Evolutionary conservation across 53 echinoderm and acorn worm species (phyloP).

Genomic region (Mesocentrotus franciscanus): DNA sequence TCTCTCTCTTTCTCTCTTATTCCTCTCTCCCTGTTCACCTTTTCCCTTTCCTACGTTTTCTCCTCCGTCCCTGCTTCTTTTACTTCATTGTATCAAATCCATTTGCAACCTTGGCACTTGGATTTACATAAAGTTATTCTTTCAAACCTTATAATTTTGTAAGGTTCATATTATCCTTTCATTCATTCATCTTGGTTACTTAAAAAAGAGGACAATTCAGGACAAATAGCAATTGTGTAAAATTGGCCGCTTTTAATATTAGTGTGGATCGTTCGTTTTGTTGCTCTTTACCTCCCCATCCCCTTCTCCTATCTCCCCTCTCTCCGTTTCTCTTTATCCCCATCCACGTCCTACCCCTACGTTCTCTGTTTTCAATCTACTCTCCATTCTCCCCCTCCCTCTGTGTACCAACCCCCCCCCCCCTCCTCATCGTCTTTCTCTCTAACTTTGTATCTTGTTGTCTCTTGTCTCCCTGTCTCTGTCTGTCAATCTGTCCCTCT

Average conservation of each 20-base stretch:
- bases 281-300: background rate
- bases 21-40: background rate
- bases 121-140: no score
- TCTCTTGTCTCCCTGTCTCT: background rate
- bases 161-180: no score
- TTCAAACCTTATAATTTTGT: no score
- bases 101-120: no score
- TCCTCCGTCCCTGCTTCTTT: background rate
- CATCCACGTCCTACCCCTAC: background rate
- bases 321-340: background rate
- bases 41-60: background rate
- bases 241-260: no score
- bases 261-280: background rate
- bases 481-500: background rate
- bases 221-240: no score
- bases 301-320: background rate
- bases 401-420: background rate
- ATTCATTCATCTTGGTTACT: no score
- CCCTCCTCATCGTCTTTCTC: no score
- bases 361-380: background rate
- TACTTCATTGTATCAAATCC: no score
- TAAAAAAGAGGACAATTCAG: no score
- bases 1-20: background rate
- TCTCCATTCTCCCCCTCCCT: no score
- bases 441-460: no score